Conservation (phyloP, 2,113 vertebrate genomes). For the Morphnarchus princeps region DNA sequence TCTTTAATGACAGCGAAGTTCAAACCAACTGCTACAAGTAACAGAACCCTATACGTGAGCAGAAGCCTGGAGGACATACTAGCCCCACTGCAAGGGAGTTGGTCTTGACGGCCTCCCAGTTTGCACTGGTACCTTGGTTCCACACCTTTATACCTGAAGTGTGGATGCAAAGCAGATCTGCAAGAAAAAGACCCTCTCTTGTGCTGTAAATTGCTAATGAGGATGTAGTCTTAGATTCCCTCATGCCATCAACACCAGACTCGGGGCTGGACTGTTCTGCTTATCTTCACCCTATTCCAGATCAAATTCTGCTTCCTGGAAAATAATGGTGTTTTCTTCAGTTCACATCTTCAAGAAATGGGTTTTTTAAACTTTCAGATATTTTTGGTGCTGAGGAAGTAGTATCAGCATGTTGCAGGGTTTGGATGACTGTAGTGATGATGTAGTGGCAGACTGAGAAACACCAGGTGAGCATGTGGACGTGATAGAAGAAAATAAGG, state of each 20-base stretch:
- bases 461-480: not conserved
- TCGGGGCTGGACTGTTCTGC: not conserved
- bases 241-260: not conserved
- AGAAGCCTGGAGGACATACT: not conserved
- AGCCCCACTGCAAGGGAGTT: accelerated
- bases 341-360: not conserved
- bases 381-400: not conserved
- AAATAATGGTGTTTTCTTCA: not conserved
- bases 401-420: not conserved
- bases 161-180: not conserved
- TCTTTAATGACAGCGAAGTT: not conserved
- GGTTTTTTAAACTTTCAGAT: not conserved
- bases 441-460: not conserved
- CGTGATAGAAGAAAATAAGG: not conserved
- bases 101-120: not conserved
- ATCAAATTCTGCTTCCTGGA: not conserved
- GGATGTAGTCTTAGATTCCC: not conserved
- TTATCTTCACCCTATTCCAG: not conserved
- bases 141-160: not conserved
- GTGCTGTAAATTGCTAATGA: not conserved
- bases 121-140: not conserved
- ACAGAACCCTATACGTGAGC: accelerated
- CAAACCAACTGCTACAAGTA: not conserved
- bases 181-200: not conserved
- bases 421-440: not conserved